These are phyloP conservation scores for Stictonetta naevosa DNA, from an alignment of 2,113 vertebrate genomes.

Conservation along the genomic window DNA sequence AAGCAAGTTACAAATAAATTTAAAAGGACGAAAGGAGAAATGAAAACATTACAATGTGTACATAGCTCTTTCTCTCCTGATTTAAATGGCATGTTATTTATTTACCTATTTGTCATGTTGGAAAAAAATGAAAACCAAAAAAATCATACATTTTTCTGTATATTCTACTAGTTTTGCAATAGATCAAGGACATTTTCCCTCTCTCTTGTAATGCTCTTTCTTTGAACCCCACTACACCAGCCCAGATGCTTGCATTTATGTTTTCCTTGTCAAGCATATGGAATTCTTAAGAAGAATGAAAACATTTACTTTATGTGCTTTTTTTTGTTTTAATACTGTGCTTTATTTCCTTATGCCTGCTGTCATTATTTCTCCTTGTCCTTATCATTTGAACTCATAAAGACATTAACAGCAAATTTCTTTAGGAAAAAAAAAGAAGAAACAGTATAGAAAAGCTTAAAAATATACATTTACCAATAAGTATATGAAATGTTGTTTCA, in stretches of 20 bases:
- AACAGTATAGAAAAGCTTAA: background rate
- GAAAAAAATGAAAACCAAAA: background rate
- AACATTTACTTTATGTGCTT: constrained; percentile 24
- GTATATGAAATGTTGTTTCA: constrained; percentile 89
- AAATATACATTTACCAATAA: constrained; percentile 83
- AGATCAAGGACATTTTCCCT: background rate
- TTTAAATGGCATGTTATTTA: background rate
- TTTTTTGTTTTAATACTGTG: background rate
- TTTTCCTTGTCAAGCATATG: constrained; percentile 32
- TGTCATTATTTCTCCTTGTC: background rate
- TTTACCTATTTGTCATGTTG: background rate
- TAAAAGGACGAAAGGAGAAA: background rate
- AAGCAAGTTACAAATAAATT: background rate
- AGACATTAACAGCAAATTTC: background rate
- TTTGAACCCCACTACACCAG: constrained; percentile 2
- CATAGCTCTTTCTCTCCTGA: rapidly evolving
- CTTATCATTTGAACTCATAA: background rate
- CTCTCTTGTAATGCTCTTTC: background rate
- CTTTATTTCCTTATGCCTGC: background rate
- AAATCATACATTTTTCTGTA: background rate
- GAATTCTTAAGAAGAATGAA: constrained; percentile 38
- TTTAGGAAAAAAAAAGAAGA: background rate
- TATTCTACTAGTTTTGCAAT: background rate
- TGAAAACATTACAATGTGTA: background rate
- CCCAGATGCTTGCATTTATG: background rate